Conservation (phyloP, 2,113 vertebrate species). For the Dicentrarchus labrax region DNA sequence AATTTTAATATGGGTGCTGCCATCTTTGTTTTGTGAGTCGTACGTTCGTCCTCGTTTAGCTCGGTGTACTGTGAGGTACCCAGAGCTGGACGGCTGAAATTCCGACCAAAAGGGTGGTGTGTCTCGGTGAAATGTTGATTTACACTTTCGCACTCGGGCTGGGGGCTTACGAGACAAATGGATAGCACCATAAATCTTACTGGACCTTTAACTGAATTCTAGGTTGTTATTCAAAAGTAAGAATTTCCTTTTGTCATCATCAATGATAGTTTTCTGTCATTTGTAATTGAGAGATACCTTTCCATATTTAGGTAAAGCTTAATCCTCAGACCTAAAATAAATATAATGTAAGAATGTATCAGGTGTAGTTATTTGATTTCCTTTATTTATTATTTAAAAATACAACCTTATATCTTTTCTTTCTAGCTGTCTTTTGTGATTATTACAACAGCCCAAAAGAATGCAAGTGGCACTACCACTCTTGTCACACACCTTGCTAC, state of each 20-base stretch:
- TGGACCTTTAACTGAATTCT: neutral
- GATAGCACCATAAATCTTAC: no score
- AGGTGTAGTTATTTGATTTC: neutral
- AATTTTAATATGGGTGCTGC: no score
- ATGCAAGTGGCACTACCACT: slow-evolving; percentile 94
- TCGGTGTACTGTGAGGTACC: no score
- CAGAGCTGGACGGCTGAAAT: no score
- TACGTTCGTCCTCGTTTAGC: no score
- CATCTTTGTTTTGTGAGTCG: no score
- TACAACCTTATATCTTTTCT: slow-evolving; percentile 8
- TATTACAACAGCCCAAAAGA: slow-evolving; percentile 88
- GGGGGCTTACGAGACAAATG: no score
- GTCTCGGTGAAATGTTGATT: no score
- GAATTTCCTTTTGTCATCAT: neutral
- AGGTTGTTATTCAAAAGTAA: neutral
- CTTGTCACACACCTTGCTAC: slow-evolving; percentile 88
- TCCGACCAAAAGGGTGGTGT: no score
- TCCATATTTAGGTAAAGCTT: neutral
- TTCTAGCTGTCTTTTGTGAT: slow-evolving; percentile 93
- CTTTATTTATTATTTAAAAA: neutral
- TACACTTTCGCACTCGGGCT: no score
- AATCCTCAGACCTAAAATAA: neutral
- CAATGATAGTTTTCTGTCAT: neutral
- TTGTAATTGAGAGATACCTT: neutral
- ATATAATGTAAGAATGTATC: neutral